Base-by-base conservation (phyloP, 2,797 vertebrate species). In the Etheostoma perlongum region DNA sequence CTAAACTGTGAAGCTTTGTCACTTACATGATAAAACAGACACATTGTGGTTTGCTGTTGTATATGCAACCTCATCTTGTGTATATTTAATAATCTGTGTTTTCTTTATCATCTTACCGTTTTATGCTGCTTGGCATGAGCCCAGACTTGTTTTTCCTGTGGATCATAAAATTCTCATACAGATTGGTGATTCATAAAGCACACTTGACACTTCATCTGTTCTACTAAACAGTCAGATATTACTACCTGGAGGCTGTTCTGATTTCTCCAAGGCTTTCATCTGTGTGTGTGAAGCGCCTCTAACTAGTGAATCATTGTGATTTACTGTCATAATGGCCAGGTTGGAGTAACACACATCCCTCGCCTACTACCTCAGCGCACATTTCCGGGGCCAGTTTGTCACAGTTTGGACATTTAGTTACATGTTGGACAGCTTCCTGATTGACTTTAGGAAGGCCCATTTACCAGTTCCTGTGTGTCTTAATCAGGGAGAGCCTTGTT, bases 291-390 rank as follows among this genome's bases (percentile, higher is more conserved):
- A 83, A 83, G 61, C 83, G 72, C 78, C 81, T 80, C 65, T 88
- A 87, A 75, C 40, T 51, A 54, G 78, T 91, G 92, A 93, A 87
- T 93, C 90, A 88, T 80, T 40, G 4, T 70, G 80, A 74, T 83
- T 74, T 78, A 65, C 78, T 70, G 87, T 89, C 83, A 85, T 83
- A 87, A 75, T 57, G 72, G 66, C 69, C 85, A 82, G 91, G 86
- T 86, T 82, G 81, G 74, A 88, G 76, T 75, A 87, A 61, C 82
- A 63, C 69, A 57, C 68, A 54, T 70, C 72, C 65, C 30, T 84
- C 61, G 58, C 90, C 82, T 88, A 88, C 79, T 13, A 46, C 49
- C 51, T 44, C 53, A 19, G 13, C 21, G n/a, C 77, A 64, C 79
- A 54, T 67, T 74, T 85, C 72, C 11, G 15, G 3, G 75, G 30